phyloP scores from a whole-genome alignment of 2,888 invertebrate genomes.

The Leucozona laternaria region DNA sequence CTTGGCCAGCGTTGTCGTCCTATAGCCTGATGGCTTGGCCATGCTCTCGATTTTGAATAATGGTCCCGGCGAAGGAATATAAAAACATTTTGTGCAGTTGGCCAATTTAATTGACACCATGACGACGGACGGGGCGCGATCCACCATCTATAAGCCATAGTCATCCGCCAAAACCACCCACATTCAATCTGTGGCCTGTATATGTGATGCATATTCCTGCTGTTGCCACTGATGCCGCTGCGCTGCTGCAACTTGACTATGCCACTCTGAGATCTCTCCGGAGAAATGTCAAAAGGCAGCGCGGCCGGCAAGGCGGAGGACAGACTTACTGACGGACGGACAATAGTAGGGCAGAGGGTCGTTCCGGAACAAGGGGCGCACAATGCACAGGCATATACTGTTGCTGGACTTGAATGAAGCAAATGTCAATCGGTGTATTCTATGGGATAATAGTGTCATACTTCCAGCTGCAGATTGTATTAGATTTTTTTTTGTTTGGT shows the following conservation, averaged over 20 bases:
- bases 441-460: slow-evolving; percentile 67
- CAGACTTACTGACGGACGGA: slow-evolving; percentile 27
- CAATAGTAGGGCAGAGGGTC: slow-evolving; percentile 64
- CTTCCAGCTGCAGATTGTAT: slow-evolving; percentile 34
- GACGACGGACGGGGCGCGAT: slow-evolving; percentile 71
- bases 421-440: slow-evolving; percentile 66
- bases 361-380: neutral
- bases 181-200: slow-evolving; percentile 60
- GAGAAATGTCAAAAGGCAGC: slow-evolving; percentile 55
- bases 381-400: neutral
- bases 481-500: slow-evolving; percentile 14
- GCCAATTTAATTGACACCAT: slow-evolving; percentile 75
- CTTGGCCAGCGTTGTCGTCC: neutral
- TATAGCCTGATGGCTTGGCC: slow-evolving; percentile 12
- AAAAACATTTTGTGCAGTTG: slow-evolving; percentile 74
- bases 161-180: slow-evolving; percentile 65
- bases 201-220: slow-evolving; percentile 27
- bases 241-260: slow-evolving; percentile 11
- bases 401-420: slow-evolving; percentile 43
- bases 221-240: neutral
- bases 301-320: neutral
- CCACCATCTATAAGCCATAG: slow-evolving; percentile 54
- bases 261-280: slow-evolving; percentile 66
- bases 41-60: slow-evolving; percentile 74
- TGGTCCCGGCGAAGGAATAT: slow-evolving; percentile 63